Evolutionary conservation across 2,888 invertebrate species (phyloP).

Genomic region (Lumbricus terrestris): DNA sequence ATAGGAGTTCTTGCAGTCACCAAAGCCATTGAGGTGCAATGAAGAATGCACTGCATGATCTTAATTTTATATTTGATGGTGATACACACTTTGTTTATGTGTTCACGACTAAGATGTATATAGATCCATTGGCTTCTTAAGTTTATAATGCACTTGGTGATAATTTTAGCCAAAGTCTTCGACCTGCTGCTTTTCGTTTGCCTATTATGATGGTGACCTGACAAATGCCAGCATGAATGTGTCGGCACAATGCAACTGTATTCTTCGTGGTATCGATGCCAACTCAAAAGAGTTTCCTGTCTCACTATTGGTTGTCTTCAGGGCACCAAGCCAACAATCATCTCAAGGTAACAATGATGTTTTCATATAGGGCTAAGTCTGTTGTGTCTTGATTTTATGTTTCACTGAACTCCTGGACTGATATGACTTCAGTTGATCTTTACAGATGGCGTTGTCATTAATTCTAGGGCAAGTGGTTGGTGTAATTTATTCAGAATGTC

Average conservation of each 20-base stretch:
- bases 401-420: background rate
- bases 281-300: background rate
- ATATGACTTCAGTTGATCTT: background rate
- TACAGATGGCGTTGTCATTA: background rate
- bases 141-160: background rate
- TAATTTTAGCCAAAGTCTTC: conserved; percentile 7
- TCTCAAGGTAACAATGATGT: background rate
- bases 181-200: background rate
- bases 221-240: background rate
- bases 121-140: background rate
- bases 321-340: background rate
- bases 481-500: background rate
- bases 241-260: background rate
- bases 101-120: background rate
- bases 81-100: background rate
- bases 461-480: background rate
- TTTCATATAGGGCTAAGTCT: background rate
- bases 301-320: background rate
- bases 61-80: background rate
- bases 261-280: background rate
- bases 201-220: conserved; percentile 7
- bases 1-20: background rate
- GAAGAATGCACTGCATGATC: background rate
- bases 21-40: background rate
- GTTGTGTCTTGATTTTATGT: background rate